phyloP scores from a whole-genome alignment of 2,888 invertebrate genomes.

The Tenthredo amoena region DNA sequence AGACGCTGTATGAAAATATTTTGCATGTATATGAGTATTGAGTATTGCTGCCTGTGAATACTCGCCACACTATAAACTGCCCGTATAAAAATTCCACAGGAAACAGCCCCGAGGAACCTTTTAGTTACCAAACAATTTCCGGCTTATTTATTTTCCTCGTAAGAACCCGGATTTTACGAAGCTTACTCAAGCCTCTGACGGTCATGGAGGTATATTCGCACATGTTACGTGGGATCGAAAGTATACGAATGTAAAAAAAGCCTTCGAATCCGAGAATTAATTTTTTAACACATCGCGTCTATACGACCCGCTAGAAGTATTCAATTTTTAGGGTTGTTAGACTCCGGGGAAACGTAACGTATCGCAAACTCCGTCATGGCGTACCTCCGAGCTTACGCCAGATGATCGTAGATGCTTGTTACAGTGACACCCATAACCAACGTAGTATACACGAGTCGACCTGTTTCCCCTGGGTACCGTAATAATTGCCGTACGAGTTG shows the following conservation, averaged over 20 bases:
- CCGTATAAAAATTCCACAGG: not conserved
- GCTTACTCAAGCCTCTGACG: not conserved
- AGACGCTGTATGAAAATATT: not conserved
- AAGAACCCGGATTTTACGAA: not conserved
- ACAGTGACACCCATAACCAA: conserved; percentile 7
- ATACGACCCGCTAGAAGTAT: not conserved
- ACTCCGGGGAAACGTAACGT: conserved; percentile 14
- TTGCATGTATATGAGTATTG: no score
- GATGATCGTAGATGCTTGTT: not conserved
- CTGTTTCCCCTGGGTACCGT: conserved; percentile 4
- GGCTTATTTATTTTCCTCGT: not conserved
- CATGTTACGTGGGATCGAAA: not conserved
- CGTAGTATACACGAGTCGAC: conserved; percentile 2
- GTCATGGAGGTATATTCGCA: not conserved
- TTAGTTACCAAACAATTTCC: not conserved
- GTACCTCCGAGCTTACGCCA: not conserved
- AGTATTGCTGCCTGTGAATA: not conserved
- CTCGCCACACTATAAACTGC: not conserved
- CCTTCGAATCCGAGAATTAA: not conserved
- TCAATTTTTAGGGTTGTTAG: conserved; percentile 5
- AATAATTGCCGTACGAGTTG: conserved; percentile 38
- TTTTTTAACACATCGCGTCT: not conserved
- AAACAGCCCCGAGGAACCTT: not conserved
- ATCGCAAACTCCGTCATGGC: conserved; percentile 16
- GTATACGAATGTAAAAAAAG: not conserved